Evolutionary conservation across 2,888 invertebrate genomes (phyloP), one percentile per base, ranked within the genome.

Genomic region (Cosmopolites sordidus): DNA sequence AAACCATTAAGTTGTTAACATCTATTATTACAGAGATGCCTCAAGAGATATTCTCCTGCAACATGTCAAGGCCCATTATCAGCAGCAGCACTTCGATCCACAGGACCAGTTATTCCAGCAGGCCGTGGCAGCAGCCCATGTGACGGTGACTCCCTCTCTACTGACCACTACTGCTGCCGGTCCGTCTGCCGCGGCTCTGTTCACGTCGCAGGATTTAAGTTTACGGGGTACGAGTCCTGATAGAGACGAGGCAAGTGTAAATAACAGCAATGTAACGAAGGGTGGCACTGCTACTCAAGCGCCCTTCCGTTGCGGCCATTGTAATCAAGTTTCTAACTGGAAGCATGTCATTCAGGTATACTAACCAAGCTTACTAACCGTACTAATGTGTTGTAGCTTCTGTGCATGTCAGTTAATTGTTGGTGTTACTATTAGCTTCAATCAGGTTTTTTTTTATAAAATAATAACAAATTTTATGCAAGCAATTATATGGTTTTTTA

Each of bases 321-420:
- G 87, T 77, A 84, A 86, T 76, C 87, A 87, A 78, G 78, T 86
- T 70, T 87, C 87, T 64, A 87, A 87, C 77, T 87, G 87, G 87
- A 87, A 87, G 81, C 87, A 87, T 79, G 87, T 87, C 70, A 87
- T 87, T 77, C 87, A 87, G 86, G 87, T 87, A 81, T 77, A 76
- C 75, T 76, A 76, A 76, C 75, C 58, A 64, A 60, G 66, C 66
- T 63, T 67, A 71, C 69, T 70, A 69, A 71, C 70, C 58, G 51
- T 56, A 64, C 59, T 63, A 63, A 64, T 54, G 51, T 58, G 33
- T 40, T 54, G 43, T 43, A 29, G 43, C 41, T 49, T 49, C 15
- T 27, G 43, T 17, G 44, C 9, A 16, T 33, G 22, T 22, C 22
- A 8, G 8, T 22, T 22, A 22, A 22, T 22, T 22, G 22, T 3